Evolutionary conservation across 2,113 vertebrate species (phyloP), one percentile per base, ranked within the genome.

Genomic region (Gallinago undulata): DNA sequence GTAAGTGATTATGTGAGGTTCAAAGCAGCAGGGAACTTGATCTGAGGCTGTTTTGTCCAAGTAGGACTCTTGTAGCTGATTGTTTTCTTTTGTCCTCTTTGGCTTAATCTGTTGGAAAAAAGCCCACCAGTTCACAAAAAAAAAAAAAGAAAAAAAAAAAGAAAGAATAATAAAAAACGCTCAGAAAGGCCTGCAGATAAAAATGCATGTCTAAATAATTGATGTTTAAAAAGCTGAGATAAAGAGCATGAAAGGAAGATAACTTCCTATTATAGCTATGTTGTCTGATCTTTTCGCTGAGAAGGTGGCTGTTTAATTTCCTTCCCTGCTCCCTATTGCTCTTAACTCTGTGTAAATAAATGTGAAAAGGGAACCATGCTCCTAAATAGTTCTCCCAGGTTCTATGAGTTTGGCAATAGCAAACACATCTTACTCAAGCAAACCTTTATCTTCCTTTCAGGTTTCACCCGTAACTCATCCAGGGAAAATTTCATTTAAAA

Each of bases 101-200:
- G 76, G 68, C 69, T 93, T 84, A 83, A 83, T 80, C 31, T 84
- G 35, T 87, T 84, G 51, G 33, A 43, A 72, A 70, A 83, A 95
- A 62, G 63, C 47, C 45, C 30, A 78, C 73, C 23, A 90, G 68
- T 28, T 67, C 64, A 80, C 67, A 19, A 43, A 63, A 41, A 51
- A 28, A 41, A 47, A 51, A 3, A 19, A 28, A 55, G 18, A 33
- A 13, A 59, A 57, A 31, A 3, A 18, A 55, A 55, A 31, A n/a
- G 9, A 59, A 59, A 31, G 10, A 28, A 56, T 10, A 75, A 56
- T 39, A 87, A 64, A 89, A 75, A 47, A 0, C 45, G 69, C 19
- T 76, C 75, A 84, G 43, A 88, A 94, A 78, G 95, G 39, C 53
- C 51, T 78, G 72, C 68, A 90, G 92, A 86, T 95, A 90, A 95